These are phyloP conservation scores for Dasypus novemcinctus DNA, from an alignment of 2,113 vertebrate genomes.

Conservation along the genomic window DNA sequence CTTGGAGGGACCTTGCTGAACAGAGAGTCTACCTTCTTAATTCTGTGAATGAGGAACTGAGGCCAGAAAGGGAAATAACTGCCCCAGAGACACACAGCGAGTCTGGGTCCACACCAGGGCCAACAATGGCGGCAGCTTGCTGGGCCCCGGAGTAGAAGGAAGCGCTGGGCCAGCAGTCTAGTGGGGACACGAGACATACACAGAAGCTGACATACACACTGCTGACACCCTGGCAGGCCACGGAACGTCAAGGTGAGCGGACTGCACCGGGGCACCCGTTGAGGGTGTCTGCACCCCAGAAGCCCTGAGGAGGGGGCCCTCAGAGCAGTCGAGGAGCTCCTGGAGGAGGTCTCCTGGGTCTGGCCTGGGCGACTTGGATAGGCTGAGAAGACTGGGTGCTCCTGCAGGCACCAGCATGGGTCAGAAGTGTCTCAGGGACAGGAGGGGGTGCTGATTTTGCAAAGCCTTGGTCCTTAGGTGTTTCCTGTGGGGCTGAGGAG, in stretches of 20 bases:
- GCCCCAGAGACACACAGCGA: background rate
- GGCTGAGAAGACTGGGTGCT: background rate
- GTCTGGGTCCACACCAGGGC: background rate
- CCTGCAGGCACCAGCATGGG: background rate
- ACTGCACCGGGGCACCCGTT: too few species aligned
- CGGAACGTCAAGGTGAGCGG: background rate
- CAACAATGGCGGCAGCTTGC: background rate
- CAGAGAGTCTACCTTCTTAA: background rate
- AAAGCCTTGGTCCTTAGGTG: rapidly evolving
- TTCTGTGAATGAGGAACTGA: background rate
- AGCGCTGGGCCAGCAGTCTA: rapidly evolving
- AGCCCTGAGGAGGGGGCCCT: too few species aligned
- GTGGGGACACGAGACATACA: too few species aligned
- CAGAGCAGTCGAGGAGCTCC: background rate
- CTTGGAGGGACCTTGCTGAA: background rate
- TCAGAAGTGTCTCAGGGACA: background rate
- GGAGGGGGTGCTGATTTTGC: background rate
- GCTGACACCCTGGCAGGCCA: background rate
- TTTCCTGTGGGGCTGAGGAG: background rate
- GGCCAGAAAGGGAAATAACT: background rate
- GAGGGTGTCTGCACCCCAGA: background rate
- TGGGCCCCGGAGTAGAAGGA: background rate
- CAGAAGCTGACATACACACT: too few species aligned
- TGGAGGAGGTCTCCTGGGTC: background rate
- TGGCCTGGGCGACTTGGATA: rapidly evolving